Conservation (phyloP, 2,888 invertebrate species). For the Drosophila heteroneura region DNA sequence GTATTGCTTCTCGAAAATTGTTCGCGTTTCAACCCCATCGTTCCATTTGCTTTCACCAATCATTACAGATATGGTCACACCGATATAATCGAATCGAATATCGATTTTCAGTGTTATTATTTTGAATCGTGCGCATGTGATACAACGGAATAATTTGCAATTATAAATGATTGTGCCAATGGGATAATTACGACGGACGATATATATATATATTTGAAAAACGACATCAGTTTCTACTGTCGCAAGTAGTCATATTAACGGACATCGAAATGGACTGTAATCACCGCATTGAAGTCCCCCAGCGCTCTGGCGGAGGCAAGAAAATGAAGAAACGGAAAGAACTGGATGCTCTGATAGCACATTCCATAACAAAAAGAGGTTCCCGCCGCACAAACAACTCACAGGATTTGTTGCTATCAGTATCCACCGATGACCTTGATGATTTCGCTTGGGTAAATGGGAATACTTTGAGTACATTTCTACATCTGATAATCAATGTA, state of each 20-base stretch:
- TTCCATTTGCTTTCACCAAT: not conserved
- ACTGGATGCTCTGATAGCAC: slow-evolving; percentile 89
- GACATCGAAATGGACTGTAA: slow-evolving; percentile 87
- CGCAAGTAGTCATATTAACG: slow-evolving; percentile 4
- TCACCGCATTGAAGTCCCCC: slow-evolving; percentile 88
- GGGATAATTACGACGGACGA: not conserved
- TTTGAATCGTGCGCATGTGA: slow-evolving; percentile 30
- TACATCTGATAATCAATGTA: slow-evolving; percentile 7
- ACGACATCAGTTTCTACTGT: not conserved
- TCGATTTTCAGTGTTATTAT: slow-evolving; percentile 14
- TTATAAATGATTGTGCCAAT: slow-evolving; percentile 3
- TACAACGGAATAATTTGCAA: slow-evolving; percentile 1
- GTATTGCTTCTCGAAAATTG: no score
- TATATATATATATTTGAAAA: not conserved
- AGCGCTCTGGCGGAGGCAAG: slow-evolving; percentile 87
- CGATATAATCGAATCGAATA: slow-evolving; percentile 6
- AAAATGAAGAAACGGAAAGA: slow-evolving; percentile 92
- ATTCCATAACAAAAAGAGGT: slow-evolving; percentile 84
- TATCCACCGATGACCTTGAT: slow-evolving; percentile 88
- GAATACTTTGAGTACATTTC: slow-evolving; percentile 13
- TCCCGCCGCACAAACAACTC: slow-evolving; percentile 76
- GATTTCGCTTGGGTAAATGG: slow-evolving; percentile 85
- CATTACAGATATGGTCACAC: not conserved
- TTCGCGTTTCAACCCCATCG: not conserved
- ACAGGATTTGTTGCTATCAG: slow-evolving; percentile 88